Percentiles rank a stretch among this genome's conserved stretches.
phyloP scores from a whole-genome alignment of 2,113 vertebrate genomes.

The Clarias batrachus region DNA sequence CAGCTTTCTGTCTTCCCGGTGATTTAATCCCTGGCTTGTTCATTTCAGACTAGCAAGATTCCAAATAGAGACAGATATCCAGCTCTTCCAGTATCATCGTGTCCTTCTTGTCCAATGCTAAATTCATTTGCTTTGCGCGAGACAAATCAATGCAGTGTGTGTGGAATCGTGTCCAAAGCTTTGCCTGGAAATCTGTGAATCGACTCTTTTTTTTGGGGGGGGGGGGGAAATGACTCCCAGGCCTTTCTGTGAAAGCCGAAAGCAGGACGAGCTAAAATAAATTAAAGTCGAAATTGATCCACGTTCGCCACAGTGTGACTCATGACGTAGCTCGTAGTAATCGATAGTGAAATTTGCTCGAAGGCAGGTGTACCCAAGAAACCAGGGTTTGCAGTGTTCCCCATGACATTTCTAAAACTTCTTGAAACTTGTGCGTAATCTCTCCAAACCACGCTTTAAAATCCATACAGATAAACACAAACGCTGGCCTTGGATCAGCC shows the following conservation, averaged over 20 bases:
- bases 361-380: not conserved
- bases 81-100: not conserved
- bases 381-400: not conserved
- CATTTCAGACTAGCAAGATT: not conserved
- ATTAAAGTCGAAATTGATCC: not conserved
- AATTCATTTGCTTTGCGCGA: not conserved
- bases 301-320: not conserved
- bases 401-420: not conserved
- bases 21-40: not conserved
- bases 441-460: not conserved
- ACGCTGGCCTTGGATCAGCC: slow-evolving; percentile 30
- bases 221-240: not conserved
- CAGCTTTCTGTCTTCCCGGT: not conserved
- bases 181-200: not conserved
- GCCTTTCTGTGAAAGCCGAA: not conserved
- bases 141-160: not conserved
- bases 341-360: not conserved
- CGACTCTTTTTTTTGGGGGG: not conserved
- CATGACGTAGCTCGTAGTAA: not conserved
- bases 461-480: not conserved
- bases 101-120: not conserved
- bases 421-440: not conserved
- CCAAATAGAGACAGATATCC: not conserved
- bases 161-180: not conserved
- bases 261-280: not conserved